Evolutionary conservation across 2,888 invertebrate species (phyloP).

Genomic region (Congeria kusceri): DNA sequence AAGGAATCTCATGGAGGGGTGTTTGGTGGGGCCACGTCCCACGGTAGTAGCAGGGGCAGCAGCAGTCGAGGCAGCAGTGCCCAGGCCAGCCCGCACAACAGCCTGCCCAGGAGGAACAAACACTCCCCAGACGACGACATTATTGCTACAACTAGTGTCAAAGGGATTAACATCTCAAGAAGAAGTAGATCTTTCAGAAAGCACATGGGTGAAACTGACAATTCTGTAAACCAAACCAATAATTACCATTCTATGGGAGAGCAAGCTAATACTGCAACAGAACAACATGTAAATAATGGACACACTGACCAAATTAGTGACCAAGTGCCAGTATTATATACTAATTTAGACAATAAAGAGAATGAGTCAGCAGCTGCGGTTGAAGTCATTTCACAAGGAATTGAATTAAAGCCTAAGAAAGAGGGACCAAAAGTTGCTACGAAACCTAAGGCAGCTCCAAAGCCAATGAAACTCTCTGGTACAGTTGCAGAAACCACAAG

Average conservation of each 20-base stretch:
- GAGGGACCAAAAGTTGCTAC: neutral
- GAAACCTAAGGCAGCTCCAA: constrained; percentile 2
- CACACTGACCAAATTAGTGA: neutral
- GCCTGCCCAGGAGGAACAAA: constrained; percentile 54
- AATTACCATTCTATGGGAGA: neutral
- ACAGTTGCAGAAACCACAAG: too few relatives aligned
- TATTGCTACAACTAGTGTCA: constrained; percentile 65
- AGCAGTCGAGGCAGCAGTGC: constrained; percentile 57
- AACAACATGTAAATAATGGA: neutral
- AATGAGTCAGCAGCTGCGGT: neutral
- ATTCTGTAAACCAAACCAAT: constrained; percentile 1
- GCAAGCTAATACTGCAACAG: neutral
- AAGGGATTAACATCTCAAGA: constrained; percentile 74
- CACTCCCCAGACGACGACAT: constrained; percentile 62
- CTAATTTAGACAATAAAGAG: neutral
- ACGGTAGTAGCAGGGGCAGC: constrained; percentile 49
- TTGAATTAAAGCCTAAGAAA: neutral
- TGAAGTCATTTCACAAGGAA: neutral
- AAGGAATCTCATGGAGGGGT: constrained; percentile 50
- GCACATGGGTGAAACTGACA: constrained; percentile 56
- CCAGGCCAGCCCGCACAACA: constrained; percentile 60
- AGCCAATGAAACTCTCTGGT: neutral
- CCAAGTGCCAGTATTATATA: neutral
- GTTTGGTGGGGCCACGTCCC: constrained; percentile 46
- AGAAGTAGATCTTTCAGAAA: constrained; percentile 76